phyloP scores from a whole-genome alignment of 2,113 vertebrate genomes.

The Girardinichthys multiradiatus region DNA sequence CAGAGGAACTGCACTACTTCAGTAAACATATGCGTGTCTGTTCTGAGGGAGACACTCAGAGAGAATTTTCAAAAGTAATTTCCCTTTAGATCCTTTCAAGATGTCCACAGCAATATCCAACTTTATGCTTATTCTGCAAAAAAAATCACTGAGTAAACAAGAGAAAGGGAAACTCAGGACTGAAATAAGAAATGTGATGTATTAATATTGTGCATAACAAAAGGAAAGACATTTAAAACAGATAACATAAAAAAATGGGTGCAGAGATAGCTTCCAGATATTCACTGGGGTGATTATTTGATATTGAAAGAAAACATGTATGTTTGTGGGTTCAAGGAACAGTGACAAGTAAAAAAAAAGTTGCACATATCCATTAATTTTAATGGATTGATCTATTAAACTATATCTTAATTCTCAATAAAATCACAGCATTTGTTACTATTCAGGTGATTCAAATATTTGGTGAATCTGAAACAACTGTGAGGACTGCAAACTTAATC shows the following conservation, averaged over 20 bases:
- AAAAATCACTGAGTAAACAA: background rate
- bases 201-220: background rate
- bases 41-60: slow-evolving; percentile 4
- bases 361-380: no score
- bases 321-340: no score
- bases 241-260: no score
- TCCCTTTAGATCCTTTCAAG: slow-evolving; percentile 26
- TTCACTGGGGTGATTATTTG: background rate
- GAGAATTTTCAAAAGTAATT: slow-evolving; percentile 4
- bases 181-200: slow-evolving; percentile 16
- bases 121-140: slow-evolving; percentile 29
- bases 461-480: background rate
- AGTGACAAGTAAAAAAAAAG: no score
- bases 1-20: slow-evolving; percentile 27
- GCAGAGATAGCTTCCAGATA: background rate
- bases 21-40: slow-evolving; percentile 5
- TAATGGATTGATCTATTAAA: no score
- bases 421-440: background rate
- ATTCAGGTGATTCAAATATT: background rate
- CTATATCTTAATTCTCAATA: no score
- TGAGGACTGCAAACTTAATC: background rate
- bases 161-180: background rate
- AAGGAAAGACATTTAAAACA: background rate
- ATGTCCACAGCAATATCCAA: slow-evolving; percentile 35
- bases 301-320: no score